Conservation (phyloP, 2,888 invertebrate species). For the Choristoneura rosaceana region DNA sequence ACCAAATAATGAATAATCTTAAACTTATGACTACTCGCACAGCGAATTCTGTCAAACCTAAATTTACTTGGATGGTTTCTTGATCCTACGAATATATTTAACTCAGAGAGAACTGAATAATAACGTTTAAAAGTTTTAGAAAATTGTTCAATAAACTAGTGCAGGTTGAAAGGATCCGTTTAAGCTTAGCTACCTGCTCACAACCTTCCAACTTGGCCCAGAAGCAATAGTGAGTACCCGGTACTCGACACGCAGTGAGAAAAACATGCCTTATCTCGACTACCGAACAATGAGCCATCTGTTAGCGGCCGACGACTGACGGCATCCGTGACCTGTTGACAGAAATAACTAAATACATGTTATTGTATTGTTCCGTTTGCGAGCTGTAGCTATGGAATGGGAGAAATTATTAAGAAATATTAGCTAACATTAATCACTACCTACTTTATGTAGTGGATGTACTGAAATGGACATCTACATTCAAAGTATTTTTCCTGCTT, state of each 20-base stretch:
- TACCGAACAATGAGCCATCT: conserved; percentile 73
- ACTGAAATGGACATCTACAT: no score
- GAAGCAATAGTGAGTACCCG: conserved; percentile 27
- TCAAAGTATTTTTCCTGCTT: no score
- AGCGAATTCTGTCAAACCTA: neutral
- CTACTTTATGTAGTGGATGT: neutral
- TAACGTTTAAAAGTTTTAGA: no score
- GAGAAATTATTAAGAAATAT: conserved; percentile 11
- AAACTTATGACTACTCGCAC: neutral
- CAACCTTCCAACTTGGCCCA: conserved; percentile 18
- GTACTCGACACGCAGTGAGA: conserved; percentile 39
- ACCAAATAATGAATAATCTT: neutral
- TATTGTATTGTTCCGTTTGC: conserved; percentile 31
- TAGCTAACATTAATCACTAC: neutral
- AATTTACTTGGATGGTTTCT: neutral
- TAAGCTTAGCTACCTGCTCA: conserved; percentile 7
- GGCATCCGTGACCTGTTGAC: conserved; percentile 70
- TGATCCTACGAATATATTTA: neutral
- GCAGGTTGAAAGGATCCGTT: neutral
- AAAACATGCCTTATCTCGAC: conserved; percentile 68
- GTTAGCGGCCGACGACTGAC: conserved; percentile 71
- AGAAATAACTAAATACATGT: conserved; percentile 49
- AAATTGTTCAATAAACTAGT: neutral
- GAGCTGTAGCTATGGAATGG: conserved; percentile 24
- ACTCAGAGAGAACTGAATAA: no score